Conservation (phyloP, 2,113 vertebrate species). For the Alethe diademata region DNA sequence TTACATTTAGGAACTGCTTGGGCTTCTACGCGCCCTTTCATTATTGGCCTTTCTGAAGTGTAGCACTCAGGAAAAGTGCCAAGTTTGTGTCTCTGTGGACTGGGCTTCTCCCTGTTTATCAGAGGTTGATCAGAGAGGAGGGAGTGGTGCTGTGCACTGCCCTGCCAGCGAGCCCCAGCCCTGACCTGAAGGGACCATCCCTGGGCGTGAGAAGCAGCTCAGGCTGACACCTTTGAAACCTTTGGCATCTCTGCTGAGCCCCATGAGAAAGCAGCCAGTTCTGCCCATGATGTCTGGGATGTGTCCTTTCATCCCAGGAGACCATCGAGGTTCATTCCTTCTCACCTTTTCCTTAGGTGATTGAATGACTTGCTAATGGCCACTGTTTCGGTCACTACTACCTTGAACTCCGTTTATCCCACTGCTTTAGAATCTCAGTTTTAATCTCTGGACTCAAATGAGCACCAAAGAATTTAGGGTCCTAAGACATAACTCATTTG, state of each 20-base stretch:
- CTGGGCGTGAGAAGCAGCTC: slow-evolving; percentile 1
- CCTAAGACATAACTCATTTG: neutral
- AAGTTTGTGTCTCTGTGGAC: neutral
- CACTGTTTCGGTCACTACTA: neutral
- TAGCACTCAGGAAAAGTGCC: neutral
- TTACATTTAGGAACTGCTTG: neutral
- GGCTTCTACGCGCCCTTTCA: neutral
- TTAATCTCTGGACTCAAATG: neutral
- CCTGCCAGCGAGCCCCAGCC: neutral
- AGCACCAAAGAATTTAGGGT: neutral
- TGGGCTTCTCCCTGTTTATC: slow-evolving; percentile 48
- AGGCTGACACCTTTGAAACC: neutral
- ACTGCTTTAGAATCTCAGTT: neutral
- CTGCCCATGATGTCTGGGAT: neutral
- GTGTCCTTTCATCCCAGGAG: neutral
- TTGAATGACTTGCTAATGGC: neutral
- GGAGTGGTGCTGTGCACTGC: neutral
- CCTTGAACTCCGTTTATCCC: neutral
- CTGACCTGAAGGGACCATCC: neutral
- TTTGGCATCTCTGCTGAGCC: neutral
- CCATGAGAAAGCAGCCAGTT: neutral
- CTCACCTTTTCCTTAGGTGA: neutral
- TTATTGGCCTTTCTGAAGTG: neutral
- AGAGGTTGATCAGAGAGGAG: neutral
- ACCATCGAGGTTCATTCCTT: accelerated